Percentiles rank a stretch among this genome's conserved stretches.
Conservation (phyloP, 92 coral and sea anemone genomes). For the Palythoa grandis region DNA sequence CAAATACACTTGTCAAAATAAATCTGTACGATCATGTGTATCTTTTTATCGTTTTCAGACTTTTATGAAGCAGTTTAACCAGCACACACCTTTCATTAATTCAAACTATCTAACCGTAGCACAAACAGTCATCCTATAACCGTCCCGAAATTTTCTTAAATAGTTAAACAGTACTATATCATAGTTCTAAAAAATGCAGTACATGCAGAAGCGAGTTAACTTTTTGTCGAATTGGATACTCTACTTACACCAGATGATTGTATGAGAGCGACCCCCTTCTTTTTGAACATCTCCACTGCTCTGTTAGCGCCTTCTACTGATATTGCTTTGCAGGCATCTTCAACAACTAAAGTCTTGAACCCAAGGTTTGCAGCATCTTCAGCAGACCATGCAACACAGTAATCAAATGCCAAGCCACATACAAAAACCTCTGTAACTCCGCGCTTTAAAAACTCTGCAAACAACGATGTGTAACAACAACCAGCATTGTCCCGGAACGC, state of each 20-base stretch:
- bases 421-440: constrained; percentile 81
- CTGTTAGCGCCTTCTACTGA: constrained; percentile 55
- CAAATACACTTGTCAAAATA: no score
- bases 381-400: constrained; percentile 81
- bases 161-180: no score
- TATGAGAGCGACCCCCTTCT: constrained; percentile 60
- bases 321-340: constrained; percentile 78
- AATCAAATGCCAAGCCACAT: constrained; percentile 91
- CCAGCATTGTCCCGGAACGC: constrained; percentile 90
- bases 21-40: no score
- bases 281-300: constrained; percentile 55
- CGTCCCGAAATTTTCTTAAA: no score
- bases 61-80: no score
- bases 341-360: constrained; percentile 76
- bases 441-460: constrained; percentile 60
- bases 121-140: no score
- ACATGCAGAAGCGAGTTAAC: not conserved
- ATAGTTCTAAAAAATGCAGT: no score
- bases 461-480: constrained; percentile 64
- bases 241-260: constrained; percentile 53
- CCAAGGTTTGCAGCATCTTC: constrained; percentile 82
- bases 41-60: no score
- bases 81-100: no score
- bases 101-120: no score
- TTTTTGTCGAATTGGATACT: no score